Conservation (phyloP, 2,888 invertebrate genomes). For the Ophraella communa region DNA sequence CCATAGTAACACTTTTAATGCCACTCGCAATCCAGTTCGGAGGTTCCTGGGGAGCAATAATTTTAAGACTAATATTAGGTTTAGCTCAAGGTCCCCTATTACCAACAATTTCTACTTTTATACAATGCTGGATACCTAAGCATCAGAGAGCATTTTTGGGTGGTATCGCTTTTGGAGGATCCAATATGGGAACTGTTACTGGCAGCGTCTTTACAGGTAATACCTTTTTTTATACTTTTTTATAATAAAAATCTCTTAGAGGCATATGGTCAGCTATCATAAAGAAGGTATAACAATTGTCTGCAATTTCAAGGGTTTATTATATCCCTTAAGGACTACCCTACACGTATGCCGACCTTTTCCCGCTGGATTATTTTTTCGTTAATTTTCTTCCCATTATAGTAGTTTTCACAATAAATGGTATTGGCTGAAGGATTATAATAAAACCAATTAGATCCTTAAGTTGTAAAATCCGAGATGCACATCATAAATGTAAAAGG, state of each 20-base stretch:
- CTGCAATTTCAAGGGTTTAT: too few species aligned
- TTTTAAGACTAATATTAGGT: constrained; percentile 73
- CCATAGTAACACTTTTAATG: constrained; percentile 78
- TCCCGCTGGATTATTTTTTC: too few species aligned
- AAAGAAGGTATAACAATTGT: too few species aligned
- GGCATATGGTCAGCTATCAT: too few species aligned
- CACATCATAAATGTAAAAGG: too few species aligned
- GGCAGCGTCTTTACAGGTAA: constrained; percentile 66
- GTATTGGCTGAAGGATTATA: too few species aligned
- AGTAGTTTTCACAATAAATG: too few species aligned
- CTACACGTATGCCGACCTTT: too few species aligned
- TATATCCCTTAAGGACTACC: too few species aligned
- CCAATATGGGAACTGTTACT: constrained; percentile 71
- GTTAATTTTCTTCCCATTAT: too few species aligned
- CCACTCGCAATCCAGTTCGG: constrained; percentile 70
- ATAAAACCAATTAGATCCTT: too few species aligned
- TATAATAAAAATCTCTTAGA: not conserved
- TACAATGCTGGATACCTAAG: constrained; percentile 81
- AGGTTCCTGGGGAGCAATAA: constrained; percentile 69
- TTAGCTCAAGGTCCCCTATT: constrained; percentile 79
- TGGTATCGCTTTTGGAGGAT: constrained; percentile 78
- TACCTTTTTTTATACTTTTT: not conserved
- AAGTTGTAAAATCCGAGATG: too few species aligned
- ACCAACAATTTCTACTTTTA: constrained; percentile 58
- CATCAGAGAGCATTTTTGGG: constrained; percentile 78